A percentile compares a stretch with the other conserved stretches of the same genome.
Conservation (phyloP, 2,888 invertebrate genomes). For the Conops quadrifasciatus region DNA sequence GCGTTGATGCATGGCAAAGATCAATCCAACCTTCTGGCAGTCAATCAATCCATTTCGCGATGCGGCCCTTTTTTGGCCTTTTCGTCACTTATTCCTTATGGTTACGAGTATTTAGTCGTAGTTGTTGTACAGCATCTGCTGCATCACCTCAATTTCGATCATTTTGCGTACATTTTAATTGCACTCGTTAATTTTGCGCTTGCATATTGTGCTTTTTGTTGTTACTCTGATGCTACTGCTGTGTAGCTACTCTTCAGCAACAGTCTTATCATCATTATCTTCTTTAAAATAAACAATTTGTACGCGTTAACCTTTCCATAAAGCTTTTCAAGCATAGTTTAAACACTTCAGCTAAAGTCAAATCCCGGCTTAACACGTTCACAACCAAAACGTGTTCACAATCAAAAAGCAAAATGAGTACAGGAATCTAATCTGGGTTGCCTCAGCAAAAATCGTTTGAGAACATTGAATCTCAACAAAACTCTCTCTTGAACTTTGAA, state of each 20-base stretch:
- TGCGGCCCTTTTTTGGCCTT: not conserved
- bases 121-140: not conserved
- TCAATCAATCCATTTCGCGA: not conserved
- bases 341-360: too few species aligned
- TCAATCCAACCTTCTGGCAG: not conserved
- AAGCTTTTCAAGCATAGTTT: too few species aligned
- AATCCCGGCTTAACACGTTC: too few species aligned
- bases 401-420: too few species aligned
- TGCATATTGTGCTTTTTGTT: conserved; percentile 19
- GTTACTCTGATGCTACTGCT: not conserved
- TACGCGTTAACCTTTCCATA: too few species aligned
- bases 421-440: too few species aligned
- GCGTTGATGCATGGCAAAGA: not conserved
- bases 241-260: not conserved
- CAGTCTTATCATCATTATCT: not conserved
- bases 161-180: conserved; percentile 51
- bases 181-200: conserved; percentile 36
- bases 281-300: too few species aligned
- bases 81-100: not conserved
- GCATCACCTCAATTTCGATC: conserved; percentile 40
- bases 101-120: not conserved
- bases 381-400: too few species aligned
- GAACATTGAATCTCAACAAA: too few species aligned
- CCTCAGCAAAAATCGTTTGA: too few species aligned
- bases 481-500: too few species aligned